Conservation (phyloP, 2,888 invertebrate species). For the Antheraea assamensis region DNA sequence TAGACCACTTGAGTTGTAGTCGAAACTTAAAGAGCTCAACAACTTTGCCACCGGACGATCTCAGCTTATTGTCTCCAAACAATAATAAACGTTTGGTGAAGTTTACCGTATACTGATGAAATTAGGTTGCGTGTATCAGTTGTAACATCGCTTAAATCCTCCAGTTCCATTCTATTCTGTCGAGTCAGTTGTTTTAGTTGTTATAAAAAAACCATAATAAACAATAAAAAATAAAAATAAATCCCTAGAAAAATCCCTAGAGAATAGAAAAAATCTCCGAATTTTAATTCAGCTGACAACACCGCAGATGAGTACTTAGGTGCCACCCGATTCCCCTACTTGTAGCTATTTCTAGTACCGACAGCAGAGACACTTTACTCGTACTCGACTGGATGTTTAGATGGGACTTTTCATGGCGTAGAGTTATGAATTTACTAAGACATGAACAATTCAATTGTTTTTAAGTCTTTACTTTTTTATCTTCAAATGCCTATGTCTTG, state of each 20-base stretch:
- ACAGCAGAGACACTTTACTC: constrained; percentile 22
- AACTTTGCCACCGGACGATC: too few species aligned
- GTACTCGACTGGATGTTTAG: constrained; percentile 23
- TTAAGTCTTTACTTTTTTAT: not conserved
- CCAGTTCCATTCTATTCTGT: too few species aligned
- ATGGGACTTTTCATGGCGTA: constrained; percentile 16
- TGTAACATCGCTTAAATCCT: too few species aligned
- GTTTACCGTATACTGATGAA: too few species aligned
- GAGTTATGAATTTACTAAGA: constrained; percentile 7
- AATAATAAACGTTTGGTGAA: too few species aligned
- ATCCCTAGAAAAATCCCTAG: too few species aligned
- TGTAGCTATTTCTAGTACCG: constrained; percentile 23
- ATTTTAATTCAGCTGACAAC: not conserved
- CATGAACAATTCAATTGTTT: not conserved
- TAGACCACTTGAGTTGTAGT: too few species aligned
- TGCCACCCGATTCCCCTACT: constrained; percentile 15
- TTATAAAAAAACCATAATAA: not conserved
- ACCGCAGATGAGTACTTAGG: constrained; percentile 6
- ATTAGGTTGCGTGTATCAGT: too few species aligned
- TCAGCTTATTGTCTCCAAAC: too few species aligned
- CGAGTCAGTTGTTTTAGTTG: too few species aligned
- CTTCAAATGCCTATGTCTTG: too few species aligned
- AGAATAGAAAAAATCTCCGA: not conserved
- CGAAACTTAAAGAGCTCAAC: too few species aligned
- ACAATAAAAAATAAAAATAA: not conserved